Percentiles rank a stretch among this genome's conserved stretches.
phyloP scores from a whole-genome alignment of 2,113 vertebrate species.

The Actinemys pallida region DNA sequence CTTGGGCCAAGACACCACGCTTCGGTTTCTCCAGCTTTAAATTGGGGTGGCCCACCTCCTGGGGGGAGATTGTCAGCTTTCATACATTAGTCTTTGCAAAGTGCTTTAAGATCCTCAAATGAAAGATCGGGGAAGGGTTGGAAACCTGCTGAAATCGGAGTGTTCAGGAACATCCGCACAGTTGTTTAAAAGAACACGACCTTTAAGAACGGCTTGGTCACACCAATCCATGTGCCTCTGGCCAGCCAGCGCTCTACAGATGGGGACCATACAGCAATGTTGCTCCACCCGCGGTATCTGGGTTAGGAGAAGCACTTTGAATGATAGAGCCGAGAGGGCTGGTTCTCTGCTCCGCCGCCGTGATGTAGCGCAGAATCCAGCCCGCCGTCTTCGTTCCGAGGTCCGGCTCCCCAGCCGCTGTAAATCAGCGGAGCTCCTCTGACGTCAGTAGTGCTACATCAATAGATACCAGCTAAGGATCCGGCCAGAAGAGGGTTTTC shows the following conservation, averaged over 20 bases:
- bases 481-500: not conserved
- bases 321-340: too few species aligned
- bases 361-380: not conserved
- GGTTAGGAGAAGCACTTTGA: too few species aligned
- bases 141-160: not conserved
- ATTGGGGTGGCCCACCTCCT: not conserved
- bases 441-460: not conserved
- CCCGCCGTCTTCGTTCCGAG: not conserved
- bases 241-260: not conserved
- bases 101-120: not conserved
- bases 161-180: not conserved
- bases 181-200: not conserved
- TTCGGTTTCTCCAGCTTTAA: not conserved
- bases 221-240: not conserved
- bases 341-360: too few species aligned
- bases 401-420: not conserved
- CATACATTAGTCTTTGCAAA: not conserved
- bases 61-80: not conserved
- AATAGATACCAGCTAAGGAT: not conserved
- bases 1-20: not conserved
- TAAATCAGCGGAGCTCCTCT: not conserved
- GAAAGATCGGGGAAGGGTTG: not conserved
- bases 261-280: not conserved
- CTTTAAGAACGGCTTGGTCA: not conserved
- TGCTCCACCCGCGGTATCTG: too few species aligned